These are phyloP conservation scores for Eumerus sabulonum DNA, from an alignment of 2,888 invertebrate genomes.

Conservation along the genomic window DNA sequence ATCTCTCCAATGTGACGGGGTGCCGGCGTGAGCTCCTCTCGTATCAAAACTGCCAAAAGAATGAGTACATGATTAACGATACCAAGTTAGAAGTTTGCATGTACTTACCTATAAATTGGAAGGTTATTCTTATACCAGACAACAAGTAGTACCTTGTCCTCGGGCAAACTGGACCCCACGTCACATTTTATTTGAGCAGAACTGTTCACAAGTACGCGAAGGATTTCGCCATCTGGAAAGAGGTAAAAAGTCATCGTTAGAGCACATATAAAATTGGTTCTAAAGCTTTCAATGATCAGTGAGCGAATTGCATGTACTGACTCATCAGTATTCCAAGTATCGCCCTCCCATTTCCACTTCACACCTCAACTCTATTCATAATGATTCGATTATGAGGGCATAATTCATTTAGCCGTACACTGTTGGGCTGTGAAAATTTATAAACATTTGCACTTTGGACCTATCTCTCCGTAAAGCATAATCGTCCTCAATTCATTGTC, in stretches of 20 bases:
- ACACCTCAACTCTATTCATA: conserved; percentile 24
- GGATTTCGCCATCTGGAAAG: conserved; percentile 78
- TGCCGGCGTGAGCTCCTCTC: conserved; percentile 81
- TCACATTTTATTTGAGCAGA: conserved; percentile 92
- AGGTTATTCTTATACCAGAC: conserved; percentile 95
- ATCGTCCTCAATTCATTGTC: conserved; percentile 47
- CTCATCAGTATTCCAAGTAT: too few relatives aligned
- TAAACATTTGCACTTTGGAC: conserved; percentile 30
- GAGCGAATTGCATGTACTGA: too few relatives aligned
- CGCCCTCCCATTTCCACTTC: conserved; percentile 8
- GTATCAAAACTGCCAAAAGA: conserved; percentile 83
- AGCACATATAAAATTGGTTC: too few relatives aligned
- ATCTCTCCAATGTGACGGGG: conserved; percentile 83
- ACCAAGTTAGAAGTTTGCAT: not conserved
- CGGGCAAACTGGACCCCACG: conserved; percentile 86
- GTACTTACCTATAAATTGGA: conserved; percentile 91
- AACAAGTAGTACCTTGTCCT: conserved; percentile 90
- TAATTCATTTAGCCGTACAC: conserved; percentile 24
- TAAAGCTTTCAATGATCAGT: too few relatives aligned
- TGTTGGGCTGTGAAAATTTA: conserved; percentile 7
- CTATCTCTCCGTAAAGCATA: conserved; percentile 25
- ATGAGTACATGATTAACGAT: conserved; percentile 1
- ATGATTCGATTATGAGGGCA: conserved; percentile 21
- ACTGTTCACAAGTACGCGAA: conserved; percentile 83
- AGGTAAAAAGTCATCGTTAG: too few relatives aligned